Evolutionary conservation across 2,113 vertebrate species (phyloP), one percentile per base, ranked within the genome.

Genomic region (Percina caprodes): DNA sequence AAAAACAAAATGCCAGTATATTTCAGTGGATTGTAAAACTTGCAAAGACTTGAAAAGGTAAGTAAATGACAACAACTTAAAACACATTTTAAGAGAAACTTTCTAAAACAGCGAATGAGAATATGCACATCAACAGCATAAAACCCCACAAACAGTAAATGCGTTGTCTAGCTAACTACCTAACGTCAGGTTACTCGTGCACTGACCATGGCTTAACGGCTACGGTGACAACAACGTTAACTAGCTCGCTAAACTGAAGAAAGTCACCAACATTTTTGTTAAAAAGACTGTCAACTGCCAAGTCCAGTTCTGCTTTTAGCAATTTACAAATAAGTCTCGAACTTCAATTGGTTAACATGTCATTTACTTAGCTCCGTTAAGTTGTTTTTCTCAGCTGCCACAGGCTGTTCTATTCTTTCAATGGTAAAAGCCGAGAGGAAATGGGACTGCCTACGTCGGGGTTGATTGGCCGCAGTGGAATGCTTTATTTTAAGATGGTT

Each of bases 381-480:
- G 9, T 7, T 63, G 49, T 35, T 67, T 66, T n/a, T 18, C 24
- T 65, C 4, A 46, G n/a, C 30, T 19, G 68, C 0, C 15, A 21
- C 30, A 60, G 18, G n/a, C 46, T 35, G 39, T 21, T 67, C 35
- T 24, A 1, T 5, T 67, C 4, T 81, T n/a, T 33, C 30, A 55
- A 1, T 42, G 39, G 48, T 6, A 3, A 63, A 77, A 26, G 55
- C 26, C 24, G 24, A 42, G 23, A 35, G 56, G 21, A 65, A 63
- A 51, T 21, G 14, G 33, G 30, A 39, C 68, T 54, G 33, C 21
- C 16, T 3, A 6, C 23, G n/a, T 52, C 54, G 2, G 16, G 58
- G 18, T 21, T 82, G 84, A 86, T 91, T 87, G 89, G 89, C 82
- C 87, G 67, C 72, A 30, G 3, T 5, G 86, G 88, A 74, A 86